phyloP scores from a whole-genome alignment of 64 coral and sea anemone genomes.

The Platygyra sinensis region DNA sequence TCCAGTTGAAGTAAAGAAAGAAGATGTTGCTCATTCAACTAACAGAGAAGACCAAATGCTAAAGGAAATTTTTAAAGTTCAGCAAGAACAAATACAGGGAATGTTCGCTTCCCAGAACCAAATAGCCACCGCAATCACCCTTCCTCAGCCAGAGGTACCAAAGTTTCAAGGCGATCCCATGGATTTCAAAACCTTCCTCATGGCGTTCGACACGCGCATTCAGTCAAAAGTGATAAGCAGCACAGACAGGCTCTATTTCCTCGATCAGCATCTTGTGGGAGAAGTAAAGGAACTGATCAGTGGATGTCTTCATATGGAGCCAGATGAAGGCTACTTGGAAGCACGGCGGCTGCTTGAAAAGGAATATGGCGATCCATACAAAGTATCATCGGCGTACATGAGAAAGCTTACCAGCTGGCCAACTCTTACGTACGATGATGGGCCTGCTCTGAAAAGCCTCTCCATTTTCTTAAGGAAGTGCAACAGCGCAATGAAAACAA shows the following conservation, averaged over 20 bases:
- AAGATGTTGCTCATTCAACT: no score
- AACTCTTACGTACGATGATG: background rate
- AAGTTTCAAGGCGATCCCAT: slow-evolving; percentile 17
- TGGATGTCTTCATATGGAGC: slow-evolving; percentile 23
- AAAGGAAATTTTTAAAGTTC: no score
- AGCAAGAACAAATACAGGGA: no score
- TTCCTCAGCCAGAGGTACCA: no score
- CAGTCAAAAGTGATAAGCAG: background rate
- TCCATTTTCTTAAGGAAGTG: no score
- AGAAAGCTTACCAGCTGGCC: background rate
- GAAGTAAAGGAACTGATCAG: slow-evolving; percentile 20
- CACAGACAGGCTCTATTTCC: slow-evolving; percentile 47
- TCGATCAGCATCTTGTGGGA: slow-evolving; percentile 25
- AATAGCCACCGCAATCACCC: no score
- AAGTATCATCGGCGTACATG: slow-evolving; percentile 13
- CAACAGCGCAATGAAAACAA: no score
- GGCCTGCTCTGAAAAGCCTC: no score
- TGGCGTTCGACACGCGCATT: no score
- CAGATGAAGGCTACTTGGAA: slow-evolving; percentile 28
- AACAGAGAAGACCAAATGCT: no score
- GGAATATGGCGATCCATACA: slow-evolving; percentile 38
- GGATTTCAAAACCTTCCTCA: slow-evolving; percentile 12
- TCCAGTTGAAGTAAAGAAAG: no score
- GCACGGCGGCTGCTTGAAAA: slow-evolving; percentile 1
- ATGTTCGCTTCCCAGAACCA: no score